A percentile compares a stretch with the other conserved stretches of the same genome.
These are phyloP conservation scores for Eumaeus atala DNA, from an alignment of 1,140 invertebrate species.

Conservation along the genomic window DNA sequence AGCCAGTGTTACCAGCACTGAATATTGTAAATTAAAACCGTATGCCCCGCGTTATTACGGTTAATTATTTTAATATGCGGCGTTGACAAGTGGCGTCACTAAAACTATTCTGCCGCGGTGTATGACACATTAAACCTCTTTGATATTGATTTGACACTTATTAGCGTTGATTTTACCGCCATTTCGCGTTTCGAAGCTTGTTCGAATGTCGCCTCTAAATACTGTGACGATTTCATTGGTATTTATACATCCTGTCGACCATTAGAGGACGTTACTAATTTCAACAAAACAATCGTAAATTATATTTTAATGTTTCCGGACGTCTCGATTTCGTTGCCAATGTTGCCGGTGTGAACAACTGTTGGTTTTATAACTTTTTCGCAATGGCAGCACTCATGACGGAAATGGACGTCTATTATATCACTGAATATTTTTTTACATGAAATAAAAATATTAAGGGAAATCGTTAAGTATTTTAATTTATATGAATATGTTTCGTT, in stretches of 20 bases:
- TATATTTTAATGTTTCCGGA: conserved; percentile 70
- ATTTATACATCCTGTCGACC: conserved; percentile 60
- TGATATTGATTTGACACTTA: conserved; percentile 38
- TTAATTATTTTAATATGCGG: conserved; percentile 1
- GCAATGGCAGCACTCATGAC: conserved; percentile 50
- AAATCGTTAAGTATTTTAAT: conserved; percentile 53
- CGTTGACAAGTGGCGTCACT: not conserved
- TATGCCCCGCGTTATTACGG: not conserved
- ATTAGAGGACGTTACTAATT: conserved; percentile 64
- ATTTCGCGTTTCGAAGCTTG: conserved; percentile 37
- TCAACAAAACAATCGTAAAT: conserved; percentile 59
- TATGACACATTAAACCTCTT: conserved; percentile 23
- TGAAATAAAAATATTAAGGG: conserved; percentile 51
- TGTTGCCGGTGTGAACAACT: conserved; percentile 60
- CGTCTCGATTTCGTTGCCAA: conserved; percentile 49
- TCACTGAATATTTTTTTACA: conserved; percentile 40
- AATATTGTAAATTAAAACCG: conserved; percentile 2
- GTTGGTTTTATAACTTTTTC: conserved; percentile 65
- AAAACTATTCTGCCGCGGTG: not conserved
- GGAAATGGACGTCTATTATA: conserved; percentile 66
- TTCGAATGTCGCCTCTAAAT: conserved; percentile 45
- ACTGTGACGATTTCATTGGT: conserved; percentile 49
- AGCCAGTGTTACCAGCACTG: too few relatives aligned
- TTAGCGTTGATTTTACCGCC: conserved; percentile 44
- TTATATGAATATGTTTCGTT: conserved; percentile 32